phyloP scores from a whole-genome alignment of 2,797 vertebrate genomes.

The Eptatretus atami region DNA sequence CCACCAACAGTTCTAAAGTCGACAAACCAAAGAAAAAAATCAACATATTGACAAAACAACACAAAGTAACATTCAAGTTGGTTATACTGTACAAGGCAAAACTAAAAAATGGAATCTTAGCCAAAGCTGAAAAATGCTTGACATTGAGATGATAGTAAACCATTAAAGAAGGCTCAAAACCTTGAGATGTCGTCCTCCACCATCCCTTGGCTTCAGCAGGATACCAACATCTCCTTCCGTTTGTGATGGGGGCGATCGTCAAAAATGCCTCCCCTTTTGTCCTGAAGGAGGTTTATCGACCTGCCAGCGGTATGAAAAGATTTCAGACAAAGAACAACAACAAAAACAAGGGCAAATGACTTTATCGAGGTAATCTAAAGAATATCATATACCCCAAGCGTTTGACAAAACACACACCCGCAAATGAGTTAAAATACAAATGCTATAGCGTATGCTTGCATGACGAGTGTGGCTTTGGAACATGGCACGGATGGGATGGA shows the following conservation, averaged over 20 bases:
- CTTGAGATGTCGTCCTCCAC: conserved; percentile 9
- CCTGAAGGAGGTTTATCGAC: conserved; percentile 82
- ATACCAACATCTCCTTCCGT: conserved; percentile 59
- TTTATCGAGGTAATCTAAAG: too few species aligned
- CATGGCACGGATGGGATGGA: not conserved
- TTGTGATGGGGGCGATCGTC: conserved; percentile 72
- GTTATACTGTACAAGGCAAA: too few species aligned
- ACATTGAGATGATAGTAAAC: too few species aligned
- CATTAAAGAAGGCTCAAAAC: too few species aligned
- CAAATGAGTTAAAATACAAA: too few species aligned
- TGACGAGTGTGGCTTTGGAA: not conserved
- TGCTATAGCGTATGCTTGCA: too few species aligned
- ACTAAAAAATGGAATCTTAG: too few species aligned
- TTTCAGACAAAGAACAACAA: not conserved
- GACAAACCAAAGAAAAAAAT: not conserved
- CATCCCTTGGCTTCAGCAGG: conserved; percentile 42
- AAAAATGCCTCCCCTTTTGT: conserved; percentile 78
- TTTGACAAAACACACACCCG: too few species aligned
- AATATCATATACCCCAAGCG: too few species aligned
- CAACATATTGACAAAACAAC: not conserved
- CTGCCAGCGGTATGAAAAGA: conserved; percentile 12
- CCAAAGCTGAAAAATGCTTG: too few species aligned
- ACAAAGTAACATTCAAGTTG: not conserved
- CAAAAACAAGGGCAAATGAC: not conserved
- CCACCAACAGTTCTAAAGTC: not conserved